These are phyloP conservation scores for Clivina fossor DNA, from an alignment of 2,888 invertebrate genomes.

Conservation along the genomic window DNA sequence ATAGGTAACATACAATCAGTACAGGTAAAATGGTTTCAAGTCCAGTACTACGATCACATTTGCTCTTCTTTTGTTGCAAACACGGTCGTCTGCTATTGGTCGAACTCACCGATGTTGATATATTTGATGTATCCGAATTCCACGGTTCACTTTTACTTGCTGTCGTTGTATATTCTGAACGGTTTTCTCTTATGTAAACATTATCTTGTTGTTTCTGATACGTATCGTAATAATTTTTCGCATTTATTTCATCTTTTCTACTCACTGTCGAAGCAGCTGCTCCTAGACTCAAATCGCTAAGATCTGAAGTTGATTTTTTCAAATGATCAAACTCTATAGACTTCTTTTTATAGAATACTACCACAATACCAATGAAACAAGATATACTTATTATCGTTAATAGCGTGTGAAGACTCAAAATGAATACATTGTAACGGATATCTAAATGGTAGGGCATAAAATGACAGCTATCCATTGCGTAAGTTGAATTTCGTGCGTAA, in stretches of 20 bases:
- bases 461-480: conserved; percentile 48
- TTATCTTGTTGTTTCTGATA: conserved; percentile 39
- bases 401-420: conserved; percentile 56
- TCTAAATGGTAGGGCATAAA: conserved; percentile 56
- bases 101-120: conserved; percentile 59
- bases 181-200: conserved; percentile 43
- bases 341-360: conserved; percentile 45
- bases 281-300: conserved; percentile 49
- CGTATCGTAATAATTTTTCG: conserved; percentile 48
- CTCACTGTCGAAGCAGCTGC: conserved; percentile 40
- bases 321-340: conserved; percentile 49
- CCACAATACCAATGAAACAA: conserved; percentile 52
- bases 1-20: conserved; percentile 59
- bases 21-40: conserved; percentile 56
- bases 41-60: conserved; percentile 51
- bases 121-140: conserved; percentile 55
- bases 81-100: conserved; percentile 58
- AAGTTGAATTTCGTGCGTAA: conserved; percentile 19
- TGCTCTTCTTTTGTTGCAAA: conserved; percentile 50
- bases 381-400: conserved; percentile 55
- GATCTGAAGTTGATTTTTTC: conserved; percentile 51
- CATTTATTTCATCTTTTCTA: conserved; percentile 42
- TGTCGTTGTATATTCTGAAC: conserved; percentile 31
- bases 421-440: conserved; percentile 55
- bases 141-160: conserved; percentile 39